A percentile compares a stretch with the other conserved stretches of the same genome.
These are phyloP conservation scores for Calonectris borealis DNA, from an alignment of 2,113 vertebrate genomes.

Conservation along the genomic window DNA sequence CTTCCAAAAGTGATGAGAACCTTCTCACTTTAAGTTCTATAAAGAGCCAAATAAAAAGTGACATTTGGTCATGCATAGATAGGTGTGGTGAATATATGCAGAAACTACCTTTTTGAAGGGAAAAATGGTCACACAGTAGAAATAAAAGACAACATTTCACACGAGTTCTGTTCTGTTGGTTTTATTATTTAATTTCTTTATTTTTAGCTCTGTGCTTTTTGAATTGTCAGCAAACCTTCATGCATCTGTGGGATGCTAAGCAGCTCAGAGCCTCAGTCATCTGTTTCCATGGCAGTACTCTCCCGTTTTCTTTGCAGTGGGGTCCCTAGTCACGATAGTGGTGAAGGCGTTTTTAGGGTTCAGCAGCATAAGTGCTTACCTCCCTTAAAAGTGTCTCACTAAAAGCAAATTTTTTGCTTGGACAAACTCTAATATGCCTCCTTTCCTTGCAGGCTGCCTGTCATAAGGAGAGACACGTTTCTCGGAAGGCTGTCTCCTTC, in stretches of 20 bases:
- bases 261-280: background rate
- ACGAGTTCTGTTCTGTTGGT: background rate
- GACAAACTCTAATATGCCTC: background rate
- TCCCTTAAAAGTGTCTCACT: background rate
- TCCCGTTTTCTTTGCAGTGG: background rate
- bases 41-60: background rate
- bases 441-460: constrained; percentile 83
- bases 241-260: background rate
- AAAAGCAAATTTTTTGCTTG: background rate
- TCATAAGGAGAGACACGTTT: constrained; percentile 94
- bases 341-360: background rate
- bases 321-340: background rate
- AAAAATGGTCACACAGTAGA: background rate
- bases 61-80: background rate
- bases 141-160: background rate
- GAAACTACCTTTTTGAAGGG: background rate
- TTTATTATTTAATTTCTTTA: background rate
- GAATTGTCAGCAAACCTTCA: background rate
- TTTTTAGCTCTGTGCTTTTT: background rate
- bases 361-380: background rate
- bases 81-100: background rate
- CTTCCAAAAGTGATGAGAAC: background rate
- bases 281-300: background rate
- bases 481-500: constrained; percentile 96
- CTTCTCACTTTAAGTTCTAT: background rate